Base-by-base conservation (phyloP, 2,888 invertebrate genomes). In the Drosophila kanekoi region DNA sequence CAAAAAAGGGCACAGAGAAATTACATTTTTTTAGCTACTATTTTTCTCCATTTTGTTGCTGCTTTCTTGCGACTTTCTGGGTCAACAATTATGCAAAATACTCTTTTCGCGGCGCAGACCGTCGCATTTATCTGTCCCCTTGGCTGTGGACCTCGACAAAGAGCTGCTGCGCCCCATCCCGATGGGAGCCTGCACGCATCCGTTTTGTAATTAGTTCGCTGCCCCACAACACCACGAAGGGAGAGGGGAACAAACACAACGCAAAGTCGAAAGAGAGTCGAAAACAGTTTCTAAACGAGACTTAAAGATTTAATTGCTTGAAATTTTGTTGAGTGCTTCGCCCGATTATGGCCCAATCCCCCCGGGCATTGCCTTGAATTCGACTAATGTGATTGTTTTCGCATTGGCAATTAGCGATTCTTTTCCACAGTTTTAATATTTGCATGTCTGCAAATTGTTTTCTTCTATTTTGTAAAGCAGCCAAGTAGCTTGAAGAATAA, bases 31-130 rank as follows among this genome's bases (percentile, higher is more conserved):
- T 71, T 54, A 59, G 68, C 61, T 58, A 58, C 53, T 59, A 23
- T 66, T 67, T 52, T 38, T 59, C 33, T 38, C 38, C 57, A 38
- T 68, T 48, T 67, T 78, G 54, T 61, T 67, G 71, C 69, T 74
- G 68, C 58, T 62, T 68, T 69, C 70, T 59, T 75, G 62, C 74
- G 71, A 81, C 77, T 86, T 89, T 89, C 89, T 89, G 90, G 89
- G 90, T 89, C 89, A 89, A 88, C 91, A 89, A 87, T 90, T 90
- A 89, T 89, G 84, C 87, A 90, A 90, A 88, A 90, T 90, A 88
- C 89, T 79, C 83, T 76, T 88, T 83, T 81, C 80, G 87, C 75
- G 66, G 68, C 80, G 70, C 71, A 79, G 83, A 83, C 89, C 75
- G 77, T 86, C 83, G 77, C 89, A 86, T 88, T 85, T 86, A 85